Conservation (phyloP, 2,113 vertebrate species). For the Chrysochloris asiatica region DNA sequence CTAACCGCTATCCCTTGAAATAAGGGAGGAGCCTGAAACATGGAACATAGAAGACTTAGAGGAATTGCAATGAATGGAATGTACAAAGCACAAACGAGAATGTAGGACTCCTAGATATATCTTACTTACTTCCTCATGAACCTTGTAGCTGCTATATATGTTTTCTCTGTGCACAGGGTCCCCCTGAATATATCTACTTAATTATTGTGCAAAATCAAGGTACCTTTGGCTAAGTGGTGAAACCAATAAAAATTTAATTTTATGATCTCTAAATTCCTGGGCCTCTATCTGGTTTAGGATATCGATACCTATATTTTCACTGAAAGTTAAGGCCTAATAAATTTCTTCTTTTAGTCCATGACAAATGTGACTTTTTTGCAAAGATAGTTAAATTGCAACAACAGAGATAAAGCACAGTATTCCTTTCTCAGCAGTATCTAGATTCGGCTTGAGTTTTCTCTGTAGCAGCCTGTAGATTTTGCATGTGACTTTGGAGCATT, state of each 20-base stretch:
- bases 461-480: constrained; percentile 1
- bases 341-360: constrained; percentile 29
- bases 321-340: constrained; percentile 18
- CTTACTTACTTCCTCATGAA: constrained; percentile 36
- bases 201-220: not conserved
- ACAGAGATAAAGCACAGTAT: not conserved
- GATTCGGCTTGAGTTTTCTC: constrained; percentile 19
- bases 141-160: not conserved
- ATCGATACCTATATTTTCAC: not conserved
- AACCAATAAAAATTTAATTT: constrained; percentile 52
- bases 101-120: not conserved
- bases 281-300: not conserved
- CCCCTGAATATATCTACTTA: not conserved
- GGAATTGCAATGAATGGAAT: not conserved
- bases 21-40: not conserved
- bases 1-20: not conserved
- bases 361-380: constrained; percentile 9
- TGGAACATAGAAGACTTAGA: not conserved
- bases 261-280: not conserved
- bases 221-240: not conserved
- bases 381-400: constrained; percentile 19
- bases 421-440: not conserved
- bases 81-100: not conserved
- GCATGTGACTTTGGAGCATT: constrained; percentile 51
- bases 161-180: not conserved